These are phyloP conservation scores for Notechis scutatus DNA, from an alignment of 2,113 vertebrate genomes.

Conservation along the genomic window DNA sequence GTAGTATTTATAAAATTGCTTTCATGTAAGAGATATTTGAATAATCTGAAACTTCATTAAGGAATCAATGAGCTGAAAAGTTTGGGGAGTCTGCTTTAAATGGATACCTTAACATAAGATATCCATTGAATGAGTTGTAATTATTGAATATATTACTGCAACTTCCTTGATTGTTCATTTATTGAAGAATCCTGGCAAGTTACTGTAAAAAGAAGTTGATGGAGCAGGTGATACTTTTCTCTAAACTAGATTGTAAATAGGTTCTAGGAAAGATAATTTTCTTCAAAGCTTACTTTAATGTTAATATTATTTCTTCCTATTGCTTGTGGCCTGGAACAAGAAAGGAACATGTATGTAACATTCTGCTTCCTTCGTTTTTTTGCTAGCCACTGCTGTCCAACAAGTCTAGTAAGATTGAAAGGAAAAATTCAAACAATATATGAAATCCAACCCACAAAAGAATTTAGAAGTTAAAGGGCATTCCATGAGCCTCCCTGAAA, in stretches of 20 bases:
- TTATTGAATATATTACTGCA: background rate
- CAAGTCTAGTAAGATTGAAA: background rate
- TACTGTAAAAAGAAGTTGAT: too few relatives aligned
- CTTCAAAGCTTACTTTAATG: background rate
- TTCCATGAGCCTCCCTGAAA: too few relatives aligned
- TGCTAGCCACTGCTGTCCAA: background rate
- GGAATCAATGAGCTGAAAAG: background rate
- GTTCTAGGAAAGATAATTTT: background rate
- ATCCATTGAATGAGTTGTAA: background rate
- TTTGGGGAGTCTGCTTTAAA: background rate
- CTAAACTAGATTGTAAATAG: background rate
- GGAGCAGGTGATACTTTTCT: background rate
- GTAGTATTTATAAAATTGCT: background rate
- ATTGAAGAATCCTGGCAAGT: background rate
- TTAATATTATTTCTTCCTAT: background rate
- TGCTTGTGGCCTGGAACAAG: background rate
- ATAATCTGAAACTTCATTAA: background rate
- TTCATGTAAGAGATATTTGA: background rate
- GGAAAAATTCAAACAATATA: background rate
- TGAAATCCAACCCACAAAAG: background rate
- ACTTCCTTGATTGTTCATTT: background rate
- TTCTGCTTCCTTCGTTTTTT: background rate
- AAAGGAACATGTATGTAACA: too few relatives aligned
- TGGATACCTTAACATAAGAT: background rate
- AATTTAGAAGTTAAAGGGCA: background rate